These are phyloP conservation scores for Rhamnusium bicolor DNA, from an alignment of 2,888 invertebrate genomes.

Conservation along the genomic window DNA sequence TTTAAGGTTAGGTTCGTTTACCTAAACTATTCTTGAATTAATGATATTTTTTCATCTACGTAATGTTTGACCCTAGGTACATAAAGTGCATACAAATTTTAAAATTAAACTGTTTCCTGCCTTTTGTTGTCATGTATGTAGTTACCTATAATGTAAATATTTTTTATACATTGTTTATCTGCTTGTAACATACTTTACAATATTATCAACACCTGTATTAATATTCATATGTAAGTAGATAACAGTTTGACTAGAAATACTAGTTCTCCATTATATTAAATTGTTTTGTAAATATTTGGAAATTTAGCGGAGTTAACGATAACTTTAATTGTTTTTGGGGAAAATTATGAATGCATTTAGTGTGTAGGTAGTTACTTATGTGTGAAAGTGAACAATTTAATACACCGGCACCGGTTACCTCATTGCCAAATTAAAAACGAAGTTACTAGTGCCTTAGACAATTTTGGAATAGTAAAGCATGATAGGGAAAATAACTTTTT, in stretches of 20 bases:
- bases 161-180: neutral
- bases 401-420: neutral
- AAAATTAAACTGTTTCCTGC: no score
- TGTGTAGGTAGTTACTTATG: neutral
- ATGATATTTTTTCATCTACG: no score
- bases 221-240: neutral
- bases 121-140: no score
- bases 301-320: neutral
- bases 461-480: neutral
- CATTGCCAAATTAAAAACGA: neutral
- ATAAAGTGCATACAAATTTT: no score
- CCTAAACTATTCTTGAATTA: neutral
- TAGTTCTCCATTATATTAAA: conserved; percentile 10
- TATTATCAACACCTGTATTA: neutral
- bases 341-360: neutral
- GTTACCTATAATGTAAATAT: no score
- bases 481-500: neutral
- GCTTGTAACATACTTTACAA: neutral
- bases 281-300: conserved; percentile 20
- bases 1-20: conserved; percentile 32
- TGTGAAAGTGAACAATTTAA: neutral
- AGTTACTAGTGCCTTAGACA: neutral
- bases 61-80: no score
- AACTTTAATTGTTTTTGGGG: neutral
- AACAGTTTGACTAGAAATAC: conserved; percentile 9